phyloP scores from a whole-genome alignment of 2,888 invertebrate species.

The Leptinotarsa tumamoca region DNA sequence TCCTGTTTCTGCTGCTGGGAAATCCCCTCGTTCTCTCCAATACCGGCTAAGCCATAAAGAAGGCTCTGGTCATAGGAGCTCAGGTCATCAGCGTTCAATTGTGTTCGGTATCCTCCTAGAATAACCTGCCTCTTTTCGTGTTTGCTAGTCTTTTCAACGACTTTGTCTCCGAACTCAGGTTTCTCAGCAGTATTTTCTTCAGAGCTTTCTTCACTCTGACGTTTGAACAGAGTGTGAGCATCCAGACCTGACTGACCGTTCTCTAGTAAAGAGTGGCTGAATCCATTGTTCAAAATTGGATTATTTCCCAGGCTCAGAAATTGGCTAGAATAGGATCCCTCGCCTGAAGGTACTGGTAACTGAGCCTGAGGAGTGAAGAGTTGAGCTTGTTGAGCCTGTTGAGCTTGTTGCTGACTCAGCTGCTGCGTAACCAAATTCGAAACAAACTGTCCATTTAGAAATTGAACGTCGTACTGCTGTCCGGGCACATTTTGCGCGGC shows the following conservation, averaged over 20 bases:
- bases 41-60: conserved; percentile 76
- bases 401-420: conserved; percentile 41
- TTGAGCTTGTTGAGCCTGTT: conserved; percentile 18
- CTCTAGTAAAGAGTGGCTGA: conserved; percentile 67
- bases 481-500: conserved; percentile 57
- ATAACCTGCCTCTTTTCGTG: conserved; percentile 75
- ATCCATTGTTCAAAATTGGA: conserved; percentile 69
- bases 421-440: conserved; percentile 58
- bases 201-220: conserved; percentile 53
- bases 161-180: conserved; percentile 36
- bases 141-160: conserved; percentile 23
- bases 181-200: conserved; percentile 37
- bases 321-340: conserved; percentile 44
- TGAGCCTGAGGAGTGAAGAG: conserved; percentile 2
- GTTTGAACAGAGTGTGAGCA: conserved; percentile 69
- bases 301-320: conserved; percentile 58
- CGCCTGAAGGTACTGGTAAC: conserved; percentile 19
- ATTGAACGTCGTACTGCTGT: conserved; percentile 68
- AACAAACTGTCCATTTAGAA: conserved; percentile 75
- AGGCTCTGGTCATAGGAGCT: conserved; percentile 68
- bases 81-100: conserved; percentile 66
- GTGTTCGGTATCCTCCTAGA: conserved; percentile 70
- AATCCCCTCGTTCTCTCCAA: conserved; percentile 74
- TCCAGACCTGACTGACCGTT: conserved; percentile 66
- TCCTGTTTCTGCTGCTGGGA: conserved; percentile 72